Base-by-base conservation (phyloP, 2,797 vertebrate genomes). In the Anguilla anguilla region DNA sequence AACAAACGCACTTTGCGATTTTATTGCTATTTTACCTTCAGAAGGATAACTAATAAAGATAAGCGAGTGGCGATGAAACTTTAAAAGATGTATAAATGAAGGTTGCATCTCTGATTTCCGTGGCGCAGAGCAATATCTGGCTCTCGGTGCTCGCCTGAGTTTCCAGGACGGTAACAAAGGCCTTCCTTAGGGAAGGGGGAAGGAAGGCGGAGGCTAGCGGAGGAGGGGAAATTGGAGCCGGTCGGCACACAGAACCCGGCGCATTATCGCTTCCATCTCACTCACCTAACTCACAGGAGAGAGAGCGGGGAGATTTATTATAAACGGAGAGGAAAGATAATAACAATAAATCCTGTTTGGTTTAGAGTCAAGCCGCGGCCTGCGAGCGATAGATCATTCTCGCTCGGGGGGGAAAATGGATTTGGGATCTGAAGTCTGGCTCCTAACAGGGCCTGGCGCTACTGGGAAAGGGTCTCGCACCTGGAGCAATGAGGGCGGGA, bases 291-390 rank as follows among this genome's bases (percentile, higher is more conserved):
- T 15, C 88, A 57, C 74, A 82, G 31, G 84, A 85, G 69, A 55
- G 83, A 86, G 61, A 10, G 55, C 10, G 55, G 87, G 51, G 86
- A 87, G 88, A 91, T 92, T 90, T 86, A 92, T 91, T 85, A 88
- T 87, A 89, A 90, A 90, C 31, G 69, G 79, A 84, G 77, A 85
- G 69, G 85, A 88, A 86, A 88, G 87, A 89, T 90, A 90, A 90
- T 90, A 79, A 88, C 87, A 89, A 91, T 91, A 91, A 90, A 91
- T 91, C 85, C 83, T 86, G 88, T 90, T 86, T 88, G 88, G 86
- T 89, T 90, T 85, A 87, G 86, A 91, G 89, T 88, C 89, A 88
- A 83, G 85, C 35, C 61, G 85, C 85, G 81, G 88, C 86, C 88
- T 90, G 86, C 69, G 84, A 74, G 89, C 88, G 72, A 89, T 91